Evolutionary conservation across 2,888 invertebrate genomes (phyloP).

Genomic region (Syrista parreyssii): DNA sequence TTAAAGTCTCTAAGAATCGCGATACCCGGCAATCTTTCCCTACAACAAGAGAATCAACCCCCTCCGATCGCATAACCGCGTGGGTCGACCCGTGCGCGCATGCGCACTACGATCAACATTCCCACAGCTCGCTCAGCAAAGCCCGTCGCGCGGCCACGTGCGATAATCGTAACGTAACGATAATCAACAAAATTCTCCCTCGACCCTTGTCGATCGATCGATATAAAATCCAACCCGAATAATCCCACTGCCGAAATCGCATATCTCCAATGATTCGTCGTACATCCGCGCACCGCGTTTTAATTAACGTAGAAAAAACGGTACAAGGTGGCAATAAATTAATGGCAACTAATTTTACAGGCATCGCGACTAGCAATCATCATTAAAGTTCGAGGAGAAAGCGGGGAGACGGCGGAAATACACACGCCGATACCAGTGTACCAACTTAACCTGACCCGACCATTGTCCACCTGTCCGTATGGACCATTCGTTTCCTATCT

Average conservation of each 20-base stretch:
- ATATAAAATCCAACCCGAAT: not conserved
- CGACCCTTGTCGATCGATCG: not conserved
- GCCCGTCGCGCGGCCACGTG: not conserved
- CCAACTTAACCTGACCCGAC: not conserved
- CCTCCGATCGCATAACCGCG: not conserved
- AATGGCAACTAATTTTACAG: slow-evolving; percentile 28
- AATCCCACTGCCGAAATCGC: not conserved
- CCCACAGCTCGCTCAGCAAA: not conserved
- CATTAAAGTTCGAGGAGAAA: slow-evolving; percentile 3
- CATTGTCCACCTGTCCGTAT: slow-evolving; percentile 17
- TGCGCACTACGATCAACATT: not conserved
- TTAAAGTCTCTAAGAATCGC: too few species aligned
- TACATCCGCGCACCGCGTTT: not conserved
- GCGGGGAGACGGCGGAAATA: not conserved
- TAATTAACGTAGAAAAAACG: not conserved
- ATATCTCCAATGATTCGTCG: not conserved
- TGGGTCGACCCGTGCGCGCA: not conserved
- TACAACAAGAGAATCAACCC: not conserved
- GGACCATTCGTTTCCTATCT: slow-evolving; percentile 38
- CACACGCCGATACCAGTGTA: not conserved
- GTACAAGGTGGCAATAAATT: slow-evolving; percentile 20
- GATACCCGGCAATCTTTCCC: too few species aligned
- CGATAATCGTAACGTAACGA: not conserved
- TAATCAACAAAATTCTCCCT: not conserved
- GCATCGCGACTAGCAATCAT: slow-evolving; percentile 22